Evolutionary conservation across 2,888 invertebrate species (phyloP).

Genomic region (Micoletzkya japonica): DNA sequence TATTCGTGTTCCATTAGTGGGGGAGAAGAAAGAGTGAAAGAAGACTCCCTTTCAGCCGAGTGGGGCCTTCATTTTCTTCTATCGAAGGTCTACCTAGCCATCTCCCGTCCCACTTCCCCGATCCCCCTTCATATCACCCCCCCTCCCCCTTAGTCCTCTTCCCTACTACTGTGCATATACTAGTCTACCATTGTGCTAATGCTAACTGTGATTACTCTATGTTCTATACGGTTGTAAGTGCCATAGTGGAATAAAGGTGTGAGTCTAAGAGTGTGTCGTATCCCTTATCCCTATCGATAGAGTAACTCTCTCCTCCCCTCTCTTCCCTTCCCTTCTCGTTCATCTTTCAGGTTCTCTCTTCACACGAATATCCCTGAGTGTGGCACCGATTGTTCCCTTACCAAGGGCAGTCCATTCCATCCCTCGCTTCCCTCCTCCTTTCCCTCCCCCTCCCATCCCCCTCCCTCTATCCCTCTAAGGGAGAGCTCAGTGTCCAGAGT

Average conservation of each 20-base stretch:
- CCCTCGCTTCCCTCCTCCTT: neutral
- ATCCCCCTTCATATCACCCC: no score
- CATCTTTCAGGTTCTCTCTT: neutral
- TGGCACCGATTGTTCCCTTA: neutral
- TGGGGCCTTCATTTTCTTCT: neutral
- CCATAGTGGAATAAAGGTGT: no score
- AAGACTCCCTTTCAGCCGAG: neutral
- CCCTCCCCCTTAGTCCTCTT: no score
- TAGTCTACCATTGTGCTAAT: no score
- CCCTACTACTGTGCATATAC: no score
- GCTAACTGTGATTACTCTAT: neutral
- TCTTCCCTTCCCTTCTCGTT: no score
- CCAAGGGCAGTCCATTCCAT: constrained; percentile 2
- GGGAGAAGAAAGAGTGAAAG: no score
- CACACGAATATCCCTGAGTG: neutral
- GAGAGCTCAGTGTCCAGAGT: no score
- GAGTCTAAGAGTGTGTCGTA: no score
- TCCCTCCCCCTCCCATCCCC: neutral
- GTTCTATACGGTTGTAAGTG: neutral
- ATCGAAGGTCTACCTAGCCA: neutral
- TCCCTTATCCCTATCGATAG: no score
- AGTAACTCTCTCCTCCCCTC: no score
- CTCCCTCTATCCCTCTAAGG: constrained; percentile 12
- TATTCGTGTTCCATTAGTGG: no score
- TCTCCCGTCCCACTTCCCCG: neutral